phyloP scores from a whole-genome alignment of 2,888 invertebrate genomes.

The Drosophila siamana region DNA sequence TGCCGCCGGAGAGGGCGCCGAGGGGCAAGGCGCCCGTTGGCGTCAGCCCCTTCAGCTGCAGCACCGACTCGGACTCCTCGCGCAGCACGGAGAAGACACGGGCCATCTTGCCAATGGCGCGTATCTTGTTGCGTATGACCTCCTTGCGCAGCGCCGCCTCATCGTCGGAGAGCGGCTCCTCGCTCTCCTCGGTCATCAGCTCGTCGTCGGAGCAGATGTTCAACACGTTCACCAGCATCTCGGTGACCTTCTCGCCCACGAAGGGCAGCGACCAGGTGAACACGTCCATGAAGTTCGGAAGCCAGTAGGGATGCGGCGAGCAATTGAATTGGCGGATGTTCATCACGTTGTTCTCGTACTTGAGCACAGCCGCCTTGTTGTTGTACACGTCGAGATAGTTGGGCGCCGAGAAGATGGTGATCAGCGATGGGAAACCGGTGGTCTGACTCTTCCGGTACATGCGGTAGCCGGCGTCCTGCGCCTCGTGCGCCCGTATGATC shows the following conservation, averaged over 20 bases:
- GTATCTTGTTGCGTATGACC: slow-evolving; percentile 99
- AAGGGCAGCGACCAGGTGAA: slow-evolving; percentile 99
- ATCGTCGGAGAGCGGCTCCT: slow-evolving; percentile 87
- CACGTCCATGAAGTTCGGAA: slow-evolving; percentile 99
- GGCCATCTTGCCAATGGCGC: slow-evolving; percentile 99
- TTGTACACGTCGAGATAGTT: slow-evolving; percentile 99
- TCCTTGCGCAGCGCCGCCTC: slow-evolving; percentile 98
- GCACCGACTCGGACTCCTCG: slow-evolving; percentile 99
- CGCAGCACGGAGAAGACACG: slow-evolving; percentile 99
- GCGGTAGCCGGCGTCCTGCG: slow-evolving; percentile 98
- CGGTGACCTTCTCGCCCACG: slow-evolving; percentile 99
- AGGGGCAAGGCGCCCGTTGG: slow-evolving; percentile 98
- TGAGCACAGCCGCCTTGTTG: slow-evolving; percentile 99
- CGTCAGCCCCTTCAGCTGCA: slow-evolving; percentile 99
- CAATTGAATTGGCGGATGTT: slow-evolving; percentile 99
- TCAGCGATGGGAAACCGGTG: slow-evolving; percentile 99
- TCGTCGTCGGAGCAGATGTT: slow-evolving; percentile 99
- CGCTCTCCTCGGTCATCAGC: slow-evolving; percentile 98
- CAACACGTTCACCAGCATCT: slow-evolving; percentile 99
- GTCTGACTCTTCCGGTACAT: slow-evolving; percentile 99
- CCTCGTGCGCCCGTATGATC: slow-evolving; percentile 99
- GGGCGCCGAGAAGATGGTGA: slow-evolving; percentile 99
- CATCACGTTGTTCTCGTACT: slow-evolving; percentile 99
- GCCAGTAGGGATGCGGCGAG: slow-evolving; percentile 99
- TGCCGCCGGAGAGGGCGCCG: slow-evolving; percentile 98